These are phyloP conservation scores for Artemia sinica DNA, from an alignment of 2,888 invertebrate species.

Conservation along the genomic window DNA sequence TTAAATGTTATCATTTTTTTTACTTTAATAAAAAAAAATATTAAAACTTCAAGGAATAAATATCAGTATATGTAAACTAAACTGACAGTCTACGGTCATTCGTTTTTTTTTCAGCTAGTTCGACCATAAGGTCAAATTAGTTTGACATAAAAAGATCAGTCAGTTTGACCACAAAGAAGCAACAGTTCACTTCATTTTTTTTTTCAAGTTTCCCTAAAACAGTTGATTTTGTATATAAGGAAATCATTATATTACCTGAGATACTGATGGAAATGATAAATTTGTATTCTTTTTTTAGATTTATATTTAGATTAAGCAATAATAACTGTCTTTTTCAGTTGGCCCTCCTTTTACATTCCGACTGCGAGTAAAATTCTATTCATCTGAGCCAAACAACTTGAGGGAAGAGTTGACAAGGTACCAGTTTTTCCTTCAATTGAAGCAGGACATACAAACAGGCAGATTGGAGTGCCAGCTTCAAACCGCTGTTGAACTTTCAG, in stretches of 20 bases:
- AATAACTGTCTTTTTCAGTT: constrained; percentile 40
- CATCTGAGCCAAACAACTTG: constrained; percentile 89
- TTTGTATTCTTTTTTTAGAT: constrained; percentile 7
- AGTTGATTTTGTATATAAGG: too few species aligned
- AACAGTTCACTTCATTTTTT: constrained; percentile 24
- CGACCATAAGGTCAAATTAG: too few species aligned
- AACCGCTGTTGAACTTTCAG: constrained; percentile 72
- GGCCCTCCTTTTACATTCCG: constrained; percentile 93
- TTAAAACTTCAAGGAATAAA: too few species aligned
- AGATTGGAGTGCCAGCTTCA: constrained; percentile 73
- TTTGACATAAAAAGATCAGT: too few species aligned
- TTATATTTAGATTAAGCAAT: constrained; percentile 22
- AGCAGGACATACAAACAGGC: constrained; percentile 82
- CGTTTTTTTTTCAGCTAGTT: too few species aligned
- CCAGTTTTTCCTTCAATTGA: constrained; percentile 92
- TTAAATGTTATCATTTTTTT: too few species aligned
- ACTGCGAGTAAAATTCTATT: constrained; percentile 93
- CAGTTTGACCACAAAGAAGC: too few species aligned
- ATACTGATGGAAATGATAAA: background rate
- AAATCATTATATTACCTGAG: too few species aligned
- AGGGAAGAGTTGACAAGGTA: constrained; percentile 94
- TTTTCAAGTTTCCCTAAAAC: background rate
- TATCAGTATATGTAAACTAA: too few species aligned
- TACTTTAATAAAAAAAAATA: too few species aligned
- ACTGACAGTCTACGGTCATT: too few species aligned